Conservation (phyloP, 92 coral and sea anemone genomes). For the Umimayanthus kanabou region DNA sequence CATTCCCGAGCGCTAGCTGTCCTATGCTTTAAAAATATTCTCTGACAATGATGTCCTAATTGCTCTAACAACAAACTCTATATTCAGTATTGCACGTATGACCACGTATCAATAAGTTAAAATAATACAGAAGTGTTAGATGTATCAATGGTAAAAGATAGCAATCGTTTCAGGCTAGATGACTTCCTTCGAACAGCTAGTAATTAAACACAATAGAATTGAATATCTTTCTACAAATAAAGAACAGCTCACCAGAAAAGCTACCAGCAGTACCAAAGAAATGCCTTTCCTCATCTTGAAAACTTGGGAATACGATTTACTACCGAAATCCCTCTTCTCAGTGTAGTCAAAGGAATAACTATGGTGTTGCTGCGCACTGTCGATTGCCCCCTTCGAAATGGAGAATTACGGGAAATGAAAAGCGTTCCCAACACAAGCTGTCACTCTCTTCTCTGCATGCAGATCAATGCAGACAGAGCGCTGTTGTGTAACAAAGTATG, state of each 20-base stretch:
- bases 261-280: background rate
- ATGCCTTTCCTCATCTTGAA: constrained; percentile 15
- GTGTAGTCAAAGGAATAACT: background rate
- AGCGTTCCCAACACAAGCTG: background rate
- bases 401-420: background rate
- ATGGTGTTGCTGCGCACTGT: background rate
- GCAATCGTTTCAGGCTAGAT: background rate
- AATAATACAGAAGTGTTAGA: background rate
- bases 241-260: constrained; percentile 24
- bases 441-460: background rate
- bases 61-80: background rate
- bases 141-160: background rate
- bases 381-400: background rate
- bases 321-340: too few species aligned
- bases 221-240: background rate
- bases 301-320: background rate
- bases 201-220: background rate
- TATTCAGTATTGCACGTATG: background rate
- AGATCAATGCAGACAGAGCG: constrained; percentile 6
- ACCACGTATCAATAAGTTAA: background rate
- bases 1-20: background rate
- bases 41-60: constrained; percentile 16
- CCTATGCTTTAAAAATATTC: background rate
- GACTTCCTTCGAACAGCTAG: background rate
- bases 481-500: background rate